Conservation (phyloP, 2,888 invertebrate species). For the Drosophila anomalata region DNA sequence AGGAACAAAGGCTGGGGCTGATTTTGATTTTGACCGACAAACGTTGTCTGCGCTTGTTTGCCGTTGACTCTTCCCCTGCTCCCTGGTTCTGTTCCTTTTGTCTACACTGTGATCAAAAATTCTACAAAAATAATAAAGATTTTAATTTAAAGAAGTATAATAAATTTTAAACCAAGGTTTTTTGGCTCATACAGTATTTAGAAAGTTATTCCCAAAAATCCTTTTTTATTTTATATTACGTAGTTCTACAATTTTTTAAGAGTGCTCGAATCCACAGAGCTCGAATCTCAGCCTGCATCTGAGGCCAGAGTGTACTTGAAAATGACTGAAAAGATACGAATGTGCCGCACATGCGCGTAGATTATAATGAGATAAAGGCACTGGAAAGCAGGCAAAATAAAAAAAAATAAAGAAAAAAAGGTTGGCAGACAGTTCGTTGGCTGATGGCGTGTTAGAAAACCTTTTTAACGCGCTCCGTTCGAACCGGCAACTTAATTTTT, state of each 20-base stretch:
- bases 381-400: constrained; percentile 23
- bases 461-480: constrained; percentile 44
- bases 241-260: constrained; percentile 23
- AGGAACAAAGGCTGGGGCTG: constrained; percentile 76
- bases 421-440: constrained; percentile 45
- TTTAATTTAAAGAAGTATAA: too few relatives aligned
- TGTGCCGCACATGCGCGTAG: constrained; percentile 77
- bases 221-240: background rate
- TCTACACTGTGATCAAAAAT: constrained; percentile 10
- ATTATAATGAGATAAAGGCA: constrained; percentile 72
- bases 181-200: too few relatives aligned
- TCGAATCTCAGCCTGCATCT: constrained; percentile 54
- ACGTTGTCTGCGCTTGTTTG: constrained; percentile 73
- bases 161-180: too few relatives aligned
- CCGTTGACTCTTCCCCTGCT: constrained; percentile 42
- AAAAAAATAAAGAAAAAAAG: constrained; percentile 19
- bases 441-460: constrained; percentile 51
- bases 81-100: background rate
- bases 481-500: constrained; percentile 41
- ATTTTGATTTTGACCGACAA: constrained; percentile 83
- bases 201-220: too few relatives aligned
- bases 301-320: constrained; percentile 74
- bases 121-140: background rate
- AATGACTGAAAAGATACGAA: constrained; percentile 73
- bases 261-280: constrained; percentile 16